A percentile compares a stretch with the other conserved stretches of the same genome.
These are phyloP conservation scores for Eubasilissa regina DNA, from an alignment of 1,140 invertebrate genomes.

Conservation along the genomic window DNA sequence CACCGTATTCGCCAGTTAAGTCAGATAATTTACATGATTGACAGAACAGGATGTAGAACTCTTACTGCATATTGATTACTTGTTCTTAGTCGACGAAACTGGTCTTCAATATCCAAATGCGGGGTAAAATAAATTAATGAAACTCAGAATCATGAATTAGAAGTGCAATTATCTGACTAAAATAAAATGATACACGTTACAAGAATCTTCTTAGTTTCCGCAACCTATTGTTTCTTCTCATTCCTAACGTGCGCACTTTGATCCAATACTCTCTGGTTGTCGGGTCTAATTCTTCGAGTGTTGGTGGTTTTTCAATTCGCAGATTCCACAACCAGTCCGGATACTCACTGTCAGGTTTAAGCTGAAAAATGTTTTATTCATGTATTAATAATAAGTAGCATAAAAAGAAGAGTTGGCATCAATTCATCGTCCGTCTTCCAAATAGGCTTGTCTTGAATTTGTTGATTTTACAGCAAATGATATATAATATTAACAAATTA, in stretches of 20 bases:
- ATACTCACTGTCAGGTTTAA: slow-evolving; percentile 91
- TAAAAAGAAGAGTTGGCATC: too few relatives aligned
- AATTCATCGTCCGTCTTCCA: too few relatives aligned
- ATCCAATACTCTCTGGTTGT: slow-evolving; percentile 88
- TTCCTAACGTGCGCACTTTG: slow-evolving; percentile 75
- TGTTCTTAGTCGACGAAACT: too few relatives aligned
- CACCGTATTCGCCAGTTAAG: too few relatives aligned
- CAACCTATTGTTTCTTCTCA: slow-evolving; percentile 76
- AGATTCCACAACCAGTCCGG: slow-evolving; percentile 94
- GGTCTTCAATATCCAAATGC: too few relatives aligned
- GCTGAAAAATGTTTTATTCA: slow-evolving; percentile 62
- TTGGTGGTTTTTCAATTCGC: slow-evolving; percentile 73
- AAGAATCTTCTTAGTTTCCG: slow-evolving; percentile 73
- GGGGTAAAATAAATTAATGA: too few relatives aligned
- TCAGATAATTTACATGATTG: neutral
- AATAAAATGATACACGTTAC: neutral
- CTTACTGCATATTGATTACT: too few relatives aligned
- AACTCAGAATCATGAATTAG: too few relatives aligned
- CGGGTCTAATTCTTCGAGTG: slow-evolving; percentile 84
- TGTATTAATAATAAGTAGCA: too few relatives aligned
- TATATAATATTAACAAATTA: too few relatives aligned
- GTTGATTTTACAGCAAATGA: too few relatives aligned
- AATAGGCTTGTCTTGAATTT: too few relatives aligned
- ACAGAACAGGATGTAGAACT: neutral
- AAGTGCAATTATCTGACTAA: neutral